Evolutionary conservation across 2,113 vertebrate genomes (phyloP).

Genomic region (Gopherus flavomarginatus): DNA sequence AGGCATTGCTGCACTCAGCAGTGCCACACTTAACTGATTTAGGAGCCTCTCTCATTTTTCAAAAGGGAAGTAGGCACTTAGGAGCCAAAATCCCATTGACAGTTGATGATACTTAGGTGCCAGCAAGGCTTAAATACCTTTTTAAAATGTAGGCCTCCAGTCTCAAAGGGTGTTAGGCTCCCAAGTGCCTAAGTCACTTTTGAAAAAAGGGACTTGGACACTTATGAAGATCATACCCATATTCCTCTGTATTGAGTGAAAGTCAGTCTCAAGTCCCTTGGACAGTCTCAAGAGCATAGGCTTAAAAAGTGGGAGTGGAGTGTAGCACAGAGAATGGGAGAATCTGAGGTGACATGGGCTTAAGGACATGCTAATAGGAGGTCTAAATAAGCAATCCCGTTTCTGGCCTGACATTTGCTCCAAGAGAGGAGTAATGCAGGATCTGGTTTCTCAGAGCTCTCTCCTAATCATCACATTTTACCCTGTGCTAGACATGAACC

Average conservation of each 20-base stretch:
- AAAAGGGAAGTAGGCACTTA: too few species aligned
- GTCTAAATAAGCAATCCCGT: neutral
- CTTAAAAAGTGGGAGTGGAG: neutral
- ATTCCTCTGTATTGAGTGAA: neutral
- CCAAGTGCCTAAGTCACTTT: neutral
- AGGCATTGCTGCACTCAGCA: too few species aligned
- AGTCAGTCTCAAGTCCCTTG: neutral
- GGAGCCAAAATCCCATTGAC: too few species aligned
- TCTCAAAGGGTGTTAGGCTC: neutral
- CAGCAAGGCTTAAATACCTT: too few species aligned
- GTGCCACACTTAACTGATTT: too few species aligned
- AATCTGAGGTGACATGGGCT: neutral
- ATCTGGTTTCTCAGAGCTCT: neutral
- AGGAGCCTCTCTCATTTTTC: too few species aligned
- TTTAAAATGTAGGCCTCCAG: neutral
- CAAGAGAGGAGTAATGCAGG: neutral
- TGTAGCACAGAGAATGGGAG: accelerated
- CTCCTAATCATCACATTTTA: neutral
- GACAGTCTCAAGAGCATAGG: neutral
- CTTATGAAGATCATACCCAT: neutral
- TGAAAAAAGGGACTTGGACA: neutral
- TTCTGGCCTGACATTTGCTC: neutral
- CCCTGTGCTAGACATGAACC: neutral
- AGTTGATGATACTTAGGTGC: too few species aligned
- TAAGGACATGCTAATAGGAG: neutral